Evolutionary conservation across 2,888 invertebrate species (phyloP), one percentile per base, ranked within the genome.

Genomic region (Apamea monoglypha): DNA sequence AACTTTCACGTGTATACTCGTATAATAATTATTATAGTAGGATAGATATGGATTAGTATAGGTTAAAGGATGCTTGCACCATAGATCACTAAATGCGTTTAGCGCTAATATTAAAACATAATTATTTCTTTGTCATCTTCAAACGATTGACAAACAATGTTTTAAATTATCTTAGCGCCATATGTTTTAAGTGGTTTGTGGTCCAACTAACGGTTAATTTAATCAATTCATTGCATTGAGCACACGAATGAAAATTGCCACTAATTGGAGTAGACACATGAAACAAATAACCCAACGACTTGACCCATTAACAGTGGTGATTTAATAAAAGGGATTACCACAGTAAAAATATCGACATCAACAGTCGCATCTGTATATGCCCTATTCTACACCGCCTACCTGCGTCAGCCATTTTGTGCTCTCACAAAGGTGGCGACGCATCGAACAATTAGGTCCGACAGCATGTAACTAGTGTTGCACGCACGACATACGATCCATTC

Each of bases 371-470:
- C 71, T 71, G 29, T 12, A 29, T 16, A 14, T 71, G 0, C 16
- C 10, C 59, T 36, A 56, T 47, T 74, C 69, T 50, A 29, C 25
- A 29, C 61, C 56, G 67, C 40, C 69, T 71, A 80, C 77, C 75
- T 74, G 64, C 47, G 81, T 74, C 87, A 71, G 82, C 80, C 78
- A 85, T 88, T 89, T 80, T 75, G 68, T 67, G 36, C 73, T 70
- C 77, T 53, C 71, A 87, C 85, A 87, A 83, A 87, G 89, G 87
- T 83, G 76, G 59, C 73, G 56, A 83, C 81, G 74, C 85, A 81
- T 80, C 16, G 72, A 84, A 85, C 82, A 86, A 84, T 86, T 87
- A 84, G 76, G 67, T 76, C 67, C 67, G 73, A 32, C 73, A 53
- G 61, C 68, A 71, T 87, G 81, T 82, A 81, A 81, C 86, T 74